Conservation (phyloP, 2,797 vertebrate species). For the Microctenopoma lineatum region DNA sequence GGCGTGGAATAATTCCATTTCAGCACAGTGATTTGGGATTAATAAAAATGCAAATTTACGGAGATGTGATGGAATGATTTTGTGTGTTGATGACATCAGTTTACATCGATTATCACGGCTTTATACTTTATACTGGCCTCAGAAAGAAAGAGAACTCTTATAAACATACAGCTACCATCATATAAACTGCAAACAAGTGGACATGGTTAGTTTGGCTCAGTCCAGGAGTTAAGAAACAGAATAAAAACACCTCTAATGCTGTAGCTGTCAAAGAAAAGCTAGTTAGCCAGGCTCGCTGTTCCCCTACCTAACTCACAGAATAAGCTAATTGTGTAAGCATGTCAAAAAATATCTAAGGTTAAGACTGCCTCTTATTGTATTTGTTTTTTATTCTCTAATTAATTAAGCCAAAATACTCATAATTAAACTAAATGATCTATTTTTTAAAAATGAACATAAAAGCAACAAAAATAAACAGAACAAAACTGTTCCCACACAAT, state of each 20-base stretch:
- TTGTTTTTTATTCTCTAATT: too few species aligned
- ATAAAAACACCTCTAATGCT: too few species aligned
- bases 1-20: slow-evolving; percentile 74
- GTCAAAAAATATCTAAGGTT: too few species aligned
- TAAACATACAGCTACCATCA: not conserved
- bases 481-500: slow-evolving; percentile 28
- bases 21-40: slow-evolving; percentile 76
- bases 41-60: slow-evolving; percentile 81
- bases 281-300: not conserved
- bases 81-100: slow-evolving; percentile 22
- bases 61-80: slow-evolving; percentile 77
- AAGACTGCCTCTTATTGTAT: too few species aligned
- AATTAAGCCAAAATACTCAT: too few species aligned
- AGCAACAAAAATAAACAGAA: slow-evolving; percentile 51
- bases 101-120: slow-evolving; percentile 1
- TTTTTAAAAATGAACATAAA: slow-evolving; percentile 32
- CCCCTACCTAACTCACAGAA: too few species aligned
- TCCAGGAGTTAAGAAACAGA: not conserved
- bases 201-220: not conserved
- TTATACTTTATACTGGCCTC: not conserved
- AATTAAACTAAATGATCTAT: not conserved
- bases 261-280: too few species aligned
- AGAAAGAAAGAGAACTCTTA: not conserved
- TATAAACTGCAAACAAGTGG: not conserved
- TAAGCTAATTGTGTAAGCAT: too few species aligned